Evolutionary conservation across 2,888 invertebrate genomes (phyloP).

Genomic region (Pyrgus malvae): DNA sequence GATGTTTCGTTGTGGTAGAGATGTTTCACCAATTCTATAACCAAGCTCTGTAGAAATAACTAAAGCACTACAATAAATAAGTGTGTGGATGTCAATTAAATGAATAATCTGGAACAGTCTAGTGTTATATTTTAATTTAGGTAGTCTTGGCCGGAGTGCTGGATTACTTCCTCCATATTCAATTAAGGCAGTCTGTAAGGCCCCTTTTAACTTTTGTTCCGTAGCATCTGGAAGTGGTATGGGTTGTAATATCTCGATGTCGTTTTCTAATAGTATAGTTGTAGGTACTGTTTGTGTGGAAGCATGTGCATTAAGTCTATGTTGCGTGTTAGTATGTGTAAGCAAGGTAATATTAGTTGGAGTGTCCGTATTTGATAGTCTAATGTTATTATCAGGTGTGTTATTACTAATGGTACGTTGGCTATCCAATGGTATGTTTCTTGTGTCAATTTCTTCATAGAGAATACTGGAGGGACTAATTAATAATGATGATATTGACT

Average conservation of each 20-base stretch:
- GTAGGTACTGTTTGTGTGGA: neutral
- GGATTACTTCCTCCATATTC: neutral
- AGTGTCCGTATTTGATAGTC: no score
- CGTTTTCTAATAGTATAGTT: no score
- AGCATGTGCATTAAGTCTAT: no score
- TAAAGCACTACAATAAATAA: constrained; percentile 30
- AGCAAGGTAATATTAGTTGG: no score
- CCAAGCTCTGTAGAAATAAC: constrained; percentile 21
- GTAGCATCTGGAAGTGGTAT: neutral
- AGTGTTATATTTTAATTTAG: neutral
- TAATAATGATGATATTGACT: neutral
- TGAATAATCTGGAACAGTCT: neutral
- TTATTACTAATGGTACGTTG: neutral
- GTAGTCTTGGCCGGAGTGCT: neutral
- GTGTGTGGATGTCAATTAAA: constrained; percentile 19
- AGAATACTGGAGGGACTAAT: no score
- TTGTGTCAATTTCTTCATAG: neutral
- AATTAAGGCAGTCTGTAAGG: neutral
- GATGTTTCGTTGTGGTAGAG: neutral
- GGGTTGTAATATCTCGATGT: no score
- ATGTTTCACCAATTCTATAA: constrained; percentile 20
- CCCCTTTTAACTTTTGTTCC: neutral
- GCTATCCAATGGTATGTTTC: neutral
- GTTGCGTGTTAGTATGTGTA: no score
- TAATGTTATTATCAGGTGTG: neutral